phyloP scores from a whole-genome alignment of 2,888 invertebrate genomes.

The Lottia scabra region DNA sequence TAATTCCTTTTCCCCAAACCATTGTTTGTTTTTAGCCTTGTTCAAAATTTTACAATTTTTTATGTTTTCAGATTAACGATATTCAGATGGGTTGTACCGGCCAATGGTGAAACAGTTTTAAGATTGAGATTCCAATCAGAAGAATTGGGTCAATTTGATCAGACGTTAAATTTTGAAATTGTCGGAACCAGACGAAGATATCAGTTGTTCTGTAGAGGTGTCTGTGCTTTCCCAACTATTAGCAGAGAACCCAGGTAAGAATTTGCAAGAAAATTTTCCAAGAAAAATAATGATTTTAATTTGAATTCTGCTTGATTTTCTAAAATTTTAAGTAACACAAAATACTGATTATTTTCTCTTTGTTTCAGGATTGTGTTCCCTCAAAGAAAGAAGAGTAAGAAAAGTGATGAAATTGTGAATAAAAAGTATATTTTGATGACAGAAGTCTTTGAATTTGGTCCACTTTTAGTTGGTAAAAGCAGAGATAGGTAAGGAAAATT shows the following conservation, averaged over 20 bases:
- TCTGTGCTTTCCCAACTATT: conserved; percentile 69
- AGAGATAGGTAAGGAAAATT: conserved; percentile 60
- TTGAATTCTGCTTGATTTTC: too few relatives aligned
- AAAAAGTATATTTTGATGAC: conserved; percentile 67
- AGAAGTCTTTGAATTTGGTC: conserved; percentile 69
- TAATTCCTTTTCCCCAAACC: too few relatives aligned
- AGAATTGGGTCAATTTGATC: conserved; percentile 69
- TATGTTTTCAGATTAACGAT: conserved; percentile 53
- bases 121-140: conserved; percentile 67
- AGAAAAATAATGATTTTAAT: too few relatives aligned
- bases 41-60: background rate
- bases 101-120: conserved; percentile 61
- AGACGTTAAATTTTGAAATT: conserved; percentile 70
- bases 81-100: conserved; percentile 69
- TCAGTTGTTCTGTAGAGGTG: conserved; percentile 68
- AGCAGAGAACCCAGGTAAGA: conserved; percentile 68
- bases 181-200: conserved; percentile 67
- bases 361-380: conserved; percentile 66
- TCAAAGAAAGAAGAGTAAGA: conserved; percentile 66
- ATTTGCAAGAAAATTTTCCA: background rate
- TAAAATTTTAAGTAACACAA: too few relatives aligned
- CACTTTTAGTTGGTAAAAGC: conserved; percentile 68
- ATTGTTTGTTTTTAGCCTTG: too few relatives aligned
- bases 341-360: background rate
- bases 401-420: conserved; percentile 65